phyloP scores from a whole-genome alignment of 2,888 invertebrate genomes.

The Theretra japonica region DNA sequence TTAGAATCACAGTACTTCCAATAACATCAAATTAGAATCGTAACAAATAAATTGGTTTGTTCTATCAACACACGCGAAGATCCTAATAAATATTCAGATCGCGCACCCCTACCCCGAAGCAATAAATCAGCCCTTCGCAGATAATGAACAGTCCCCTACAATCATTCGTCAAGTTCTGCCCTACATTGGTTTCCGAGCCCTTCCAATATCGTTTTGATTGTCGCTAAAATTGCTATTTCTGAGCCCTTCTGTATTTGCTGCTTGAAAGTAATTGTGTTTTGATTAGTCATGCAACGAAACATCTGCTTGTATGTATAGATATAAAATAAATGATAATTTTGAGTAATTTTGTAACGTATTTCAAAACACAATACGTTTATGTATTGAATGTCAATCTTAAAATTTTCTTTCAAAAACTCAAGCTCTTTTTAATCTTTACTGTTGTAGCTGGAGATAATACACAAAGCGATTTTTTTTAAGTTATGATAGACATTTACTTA shows the following conservation, averaged over 20 bases:
- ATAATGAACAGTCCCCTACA: constrained; percentile 48
- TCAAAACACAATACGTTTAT: no score
- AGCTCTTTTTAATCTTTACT: no score
- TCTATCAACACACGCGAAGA: not conserved
- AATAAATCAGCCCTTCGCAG: constrained; percentile 20
- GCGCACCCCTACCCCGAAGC: not conserved
- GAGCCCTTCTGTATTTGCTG: not conserved
- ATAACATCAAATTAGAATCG: not conserved
- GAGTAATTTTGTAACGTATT: not conserved
- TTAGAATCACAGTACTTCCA: no score
- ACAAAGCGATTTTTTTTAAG: no score
- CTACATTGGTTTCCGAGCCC: constrained; percentile 20
- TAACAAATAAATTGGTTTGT: not conserved
- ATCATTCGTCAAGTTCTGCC: constrained; percentile 46
- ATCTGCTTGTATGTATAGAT: not conserved
- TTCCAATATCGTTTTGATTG: constrained; percentile 5
- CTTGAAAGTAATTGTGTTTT: not conserved
- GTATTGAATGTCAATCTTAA: no score
- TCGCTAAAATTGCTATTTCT: not conserved
- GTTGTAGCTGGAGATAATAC: no score
- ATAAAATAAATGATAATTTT: not conserved
- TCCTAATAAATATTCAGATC: constrained; percentile 10
- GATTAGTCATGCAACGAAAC: not conserved
- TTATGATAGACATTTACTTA: no score
- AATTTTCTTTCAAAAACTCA: no score